phyloP scores from a whole-genome alignment of 2,113 vertebrate species.

The Pollimyrus isidori region DNA sequence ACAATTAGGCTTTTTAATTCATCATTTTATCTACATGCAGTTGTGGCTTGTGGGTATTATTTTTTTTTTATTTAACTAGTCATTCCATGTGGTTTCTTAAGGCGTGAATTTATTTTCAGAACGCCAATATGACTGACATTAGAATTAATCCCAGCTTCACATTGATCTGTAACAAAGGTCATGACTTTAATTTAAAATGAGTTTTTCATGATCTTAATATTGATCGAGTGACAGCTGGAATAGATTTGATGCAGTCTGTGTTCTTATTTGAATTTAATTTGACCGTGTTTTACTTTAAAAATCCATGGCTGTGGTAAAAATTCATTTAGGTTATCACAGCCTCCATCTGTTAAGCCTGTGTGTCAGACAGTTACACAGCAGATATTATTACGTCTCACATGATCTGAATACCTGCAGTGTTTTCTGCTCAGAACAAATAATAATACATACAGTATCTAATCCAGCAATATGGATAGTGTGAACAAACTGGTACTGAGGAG shows the following conservation, averaged over 20 bases:
- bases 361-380: background rate
- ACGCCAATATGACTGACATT: background rate
- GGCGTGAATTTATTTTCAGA: background rate
- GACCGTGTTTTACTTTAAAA: background rate
- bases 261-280: slow-evolving; percentile 5
- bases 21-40: background rate
- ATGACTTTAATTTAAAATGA: slow-evolving; percentile 8
- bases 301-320: background rate
- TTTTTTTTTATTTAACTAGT: background rate
- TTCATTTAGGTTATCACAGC: background rate
- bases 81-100: background rate
- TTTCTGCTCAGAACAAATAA: background rate
- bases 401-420: background rate
- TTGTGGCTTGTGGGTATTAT: background rate
- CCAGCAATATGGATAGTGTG: background rate
- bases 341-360: background rate
- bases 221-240: background rate
- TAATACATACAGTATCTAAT: background rate
- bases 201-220: slow-evolving; percentile 9
- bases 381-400: background rate
- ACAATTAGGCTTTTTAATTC: background rate
- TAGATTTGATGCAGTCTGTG: background rate
- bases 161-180: slow-evolving; percentile 7
- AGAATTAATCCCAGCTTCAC: background rate
- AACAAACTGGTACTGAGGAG: background rate